Percentiles rank a stretch among this genome's conserved stretches.
Evolutionary conservation across 2,113 vertebrate species (phyloP).

Genomic region (Rhadina sibilatrix): DNA sequence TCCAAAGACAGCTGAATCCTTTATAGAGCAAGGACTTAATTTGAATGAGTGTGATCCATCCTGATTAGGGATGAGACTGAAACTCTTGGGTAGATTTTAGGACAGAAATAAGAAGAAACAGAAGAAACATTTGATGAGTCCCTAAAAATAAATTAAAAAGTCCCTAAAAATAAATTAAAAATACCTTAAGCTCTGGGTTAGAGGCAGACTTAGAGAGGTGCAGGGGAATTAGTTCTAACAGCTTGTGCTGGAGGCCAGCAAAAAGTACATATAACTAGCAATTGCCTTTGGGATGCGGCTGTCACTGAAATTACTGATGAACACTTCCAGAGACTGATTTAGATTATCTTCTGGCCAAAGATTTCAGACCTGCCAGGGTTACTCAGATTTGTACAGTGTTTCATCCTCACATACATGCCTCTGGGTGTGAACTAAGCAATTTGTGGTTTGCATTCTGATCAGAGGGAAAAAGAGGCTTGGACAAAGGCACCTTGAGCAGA

Average conservation of each 20-base stretch:
- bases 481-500: background rate
- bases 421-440: background rate
- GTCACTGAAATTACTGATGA: background rate
- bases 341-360: background rate
- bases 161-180: background rate
- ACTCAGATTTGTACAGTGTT: background rate
- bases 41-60: background rate
- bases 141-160: background rate
- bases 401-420: background rate
- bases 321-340: background rate
- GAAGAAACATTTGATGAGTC: background rate
- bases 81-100: background rate
- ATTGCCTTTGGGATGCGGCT: background rate
- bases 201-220: background rate
- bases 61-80: background rate
- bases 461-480: background rate
- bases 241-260: background rate
- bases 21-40: background rate
- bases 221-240: background rate
- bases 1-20: background rate
- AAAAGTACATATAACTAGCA: background rate
- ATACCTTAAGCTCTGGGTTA: background rate
- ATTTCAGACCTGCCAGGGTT: background rate
- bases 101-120: background rate
- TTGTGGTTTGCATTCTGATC: background rate